A percentile compares a stretch with the other conserved stretches of the same genome.
Conservation (phyloP, 2,888 invertebrate genomes). For the Diarsia brunnea region DNA sequence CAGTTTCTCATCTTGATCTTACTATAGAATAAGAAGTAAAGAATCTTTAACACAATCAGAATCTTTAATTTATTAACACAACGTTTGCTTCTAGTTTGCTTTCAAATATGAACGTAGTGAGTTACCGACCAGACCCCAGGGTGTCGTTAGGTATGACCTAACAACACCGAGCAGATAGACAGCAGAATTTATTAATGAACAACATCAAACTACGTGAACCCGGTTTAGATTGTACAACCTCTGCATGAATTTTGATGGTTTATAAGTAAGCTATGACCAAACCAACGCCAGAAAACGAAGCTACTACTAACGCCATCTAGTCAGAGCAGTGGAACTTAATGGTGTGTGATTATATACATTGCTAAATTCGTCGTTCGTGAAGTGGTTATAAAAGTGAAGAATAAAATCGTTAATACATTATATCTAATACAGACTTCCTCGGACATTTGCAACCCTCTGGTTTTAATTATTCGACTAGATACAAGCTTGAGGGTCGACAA, state of each 20-base stretch:
- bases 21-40: too few species aligned
- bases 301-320: constrained; percentile 51
- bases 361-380: background rate
- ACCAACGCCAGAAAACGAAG: background rate
- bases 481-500: constrained; percentile 45
- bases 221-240: constrained; percentile 25
- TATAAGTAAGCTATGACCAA: background rate
- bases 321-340: background rate
- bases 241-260: constrained; percentile 18
- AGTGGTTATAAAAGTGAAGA: background rate
- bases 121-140: constrained; percentile 29
- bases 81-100: constrained; percentile 6
- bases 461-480: constrained; percentile 49
- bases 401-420: background rate
- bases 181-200: constrained; percentile 46
- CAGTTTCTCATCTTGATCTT: background rate
- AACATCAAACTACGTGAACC: constrained; percentile 54
- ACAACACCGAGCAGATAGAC: constrained; percentile 32
- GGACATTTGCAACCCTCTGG: constrained; percentile 39
- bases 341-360: background rate
- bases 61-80: constrained; percentile 17
- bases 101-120: constrained; percentile 18
- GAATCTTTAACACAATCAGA: background rate
- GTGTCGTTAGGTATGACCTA: constrained; percentile 45
- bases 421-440: constrained; percentile 9